Percentiles rank a stretch among this genome's conserved stretches.
These are phyloP conservation scores for Vesta saturnalis DNA, from an alignment of 2,888 invertebrate species.

Conservation along the genomic window DNA sequence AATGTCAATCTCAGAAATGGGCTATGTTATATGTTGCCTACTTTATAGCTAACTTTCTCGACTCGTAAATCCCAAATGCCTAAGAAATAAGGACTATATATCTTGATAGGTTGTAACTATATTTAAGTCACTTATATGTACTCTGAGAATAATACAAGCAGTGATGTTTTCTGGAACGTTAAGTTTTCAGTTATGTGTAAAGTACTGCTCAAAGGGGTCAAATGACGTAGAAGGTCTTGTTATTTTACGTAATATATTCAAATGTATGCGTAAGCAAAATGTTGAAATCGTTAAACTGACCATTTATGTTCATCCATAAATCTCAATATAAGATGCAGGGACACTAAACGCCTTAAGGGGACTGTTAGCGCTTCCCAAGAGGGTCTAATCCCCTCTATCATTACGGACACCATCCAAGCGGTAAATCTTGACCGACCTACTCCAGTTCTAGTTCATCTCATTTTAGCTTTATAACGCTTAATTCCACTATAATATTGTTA, in stretches of 20 bases:
- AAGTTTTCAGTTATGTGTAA: not conserved
- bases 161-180: not conserved
- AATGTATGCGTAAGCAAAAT: slow-evolving; percentile 28
- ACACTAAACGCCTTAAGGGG: slow-evolving; percentile 42
- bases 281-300: slow-evolving; percentile 52
- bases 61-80: slow-evolving; percentile 40
- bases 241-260: slow-evolving; percentile 21
- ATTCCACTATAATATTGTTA: not conserved
- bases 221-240: slow-evolving; percentile 1
- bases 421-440: slow-evolving; percentile 42
- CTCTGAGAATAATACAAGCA: slow-evolving; percentile 18
- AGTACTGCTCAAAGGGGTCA: too few species aligned
- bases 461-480: slow-evolving; percentile 9
- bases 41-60: slow-evolving; percentile 51
- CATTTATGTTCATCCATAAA: slow-evolving; percentile 50
- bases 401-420: slow-evolving; percentile 43
- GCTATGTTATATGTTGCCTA: slow-evolving; percentile 50
- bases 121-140: slow-evolving; percentile 17
- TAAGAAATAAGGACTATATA: slow-evolving; percentile 33
- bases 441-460: slow-evolving; percentile 29
- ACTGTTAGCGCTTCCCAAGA: slow-evolving; percentile 41
- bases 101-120: slow-evolving; percentile 24
- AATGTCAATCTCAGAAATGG: slow-evolving; percentile 56
- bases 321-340: slow-evolving; percentile 57
- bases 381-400: slow-evolving; percentile 46